A percentile compares a stretch with the other conserved stretches of the same genome.
These are phyloP conservation scores for Neoascia interrupta DNA, from an alignment of 2,888 invertebrate genomes.

Conservation along the genomic window DNA sequence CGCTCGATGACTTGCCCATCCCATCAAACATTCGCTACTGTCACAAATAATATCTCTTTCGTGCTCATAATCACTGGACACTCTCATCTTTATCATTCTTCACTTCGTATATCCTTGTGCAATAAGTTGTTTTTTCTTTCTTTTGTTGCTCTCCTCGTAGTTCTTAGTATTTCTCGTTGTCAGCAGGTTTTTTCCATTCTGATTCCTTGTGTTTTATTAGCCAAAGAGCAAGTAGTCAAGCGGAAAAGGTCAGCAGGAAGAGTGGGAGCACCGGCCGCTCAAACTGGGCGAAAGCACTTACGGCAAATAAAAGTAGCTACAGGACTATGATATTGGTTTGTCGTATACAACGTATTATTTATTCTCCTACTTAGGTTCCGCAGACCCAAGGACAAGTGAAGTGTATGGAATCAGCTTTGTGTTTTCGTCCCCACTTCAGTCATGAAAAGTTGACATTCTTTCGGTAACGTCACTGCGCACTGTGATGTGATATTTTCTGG, in stretches of 20 bases:
- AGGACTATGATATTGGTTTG: slow-evolving; percentile 3
- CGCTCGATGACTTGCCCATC: slow-evolving; percentile 21
- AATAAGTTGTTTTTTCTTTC: not conserved
- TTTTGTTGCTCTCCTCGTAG: not conserved
- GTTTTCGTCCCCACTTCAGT: not conserved
- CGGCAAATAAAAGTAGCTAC: not conserved
- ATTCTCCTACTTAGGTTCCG: not conserved
- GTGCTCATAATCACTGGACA: slow-evolving; percentile 33
- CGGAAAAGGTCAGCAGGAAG: slow-evolving; percentile 1
- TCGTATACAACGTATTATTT: slow-evolving; percentile 16
- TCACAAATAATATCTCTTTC: slow-evolving; percentile 27
- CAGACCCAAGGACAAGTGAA: slow-evolving; percentile 1
- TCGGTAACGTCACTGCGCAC: not conserved
- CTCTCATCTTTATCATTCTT: slow-evolving; percentile 1
- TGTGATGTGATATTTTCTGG: slow-evolving; percentile 26
- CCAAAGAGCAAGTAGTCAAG: slow-evolving; percentile 6
- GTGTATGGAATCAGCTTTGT: slow-evolving; percentile 34
- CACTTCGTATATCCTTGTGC: not conserved
- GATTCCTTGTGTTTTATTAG: slow-evolving; percentile 26
- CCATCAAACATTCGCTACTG: slow-evolving; percentile 7
- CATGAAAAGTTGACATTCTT: not conserved
- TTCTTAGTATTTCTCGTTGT: slow-evolving; percentile 1
- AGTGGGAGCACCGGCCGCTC: not conserved
- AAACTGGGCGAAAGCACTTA: no score
- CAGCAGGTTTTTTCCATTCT: slow-evolving; percentile 23